Conservation (phyloP, 2,888 invertebrate genomes). For the Sinhomidia bicolor region DNA sequence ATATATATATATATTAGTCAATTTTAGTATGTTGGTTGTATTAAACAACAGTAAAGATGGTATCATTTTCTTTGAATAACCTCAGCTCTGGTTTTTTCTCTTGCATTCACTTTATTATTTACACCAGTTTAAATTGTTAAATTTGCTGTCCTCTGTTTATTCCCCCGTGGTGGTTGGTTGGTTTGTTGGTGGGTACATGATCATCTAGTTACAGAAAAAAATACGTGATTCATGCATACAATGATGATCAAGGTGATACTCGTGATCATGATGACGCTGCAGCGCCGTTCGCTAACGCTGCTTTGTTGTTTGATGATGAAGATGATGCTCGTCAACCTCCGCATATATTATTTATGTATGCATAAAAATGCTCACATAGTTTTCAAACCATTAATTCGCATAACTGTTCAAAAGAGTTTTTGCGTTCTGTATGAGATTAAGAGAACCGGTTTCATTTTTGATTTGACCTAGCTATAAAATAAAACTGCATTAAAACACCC, state of each 20-base stretch:
- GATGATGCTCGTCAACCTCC: background rate
- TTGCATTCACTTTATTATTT: background rate
- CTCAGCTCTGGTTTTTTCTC: background rate
- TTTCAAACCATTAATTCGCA: constrained; percentile 58
- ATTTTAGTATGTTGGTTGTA: too few relatives aligned
- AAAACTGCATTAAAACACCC: constrained; percentile 2
- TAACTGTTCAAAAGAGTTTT: constrained; percentile 58
- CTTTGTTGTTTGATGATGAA: background rate
- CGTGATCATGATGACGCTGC: too few relatives aligned
- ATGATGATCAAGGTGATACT: background rate
- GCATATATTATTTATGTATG: constrained; percentile 51
- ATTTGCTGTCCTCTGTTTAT: background rate
- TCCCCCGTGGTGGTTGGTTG: background rate
- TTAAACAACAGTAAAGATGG: too few relatives aligned
- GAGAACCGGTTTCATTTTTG: constrained; percentile 73
- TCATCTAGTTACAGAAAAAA: too few relatives aligned
- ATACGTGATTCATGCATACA: background rate
- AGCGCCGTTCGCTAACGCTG: too few relatives aligned
- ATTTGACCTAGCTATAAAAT: constrained; percentile 69
- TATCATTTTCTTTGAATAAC: too few relatives aligned
- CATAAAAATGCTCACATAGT: constrained; percentile 22
- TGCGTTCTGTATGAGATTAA: constrained; percentile 52
- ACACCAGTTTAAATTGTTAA: background rate
- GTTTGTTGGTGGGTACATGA: too few relatives aligned
- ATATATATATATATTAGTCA: too few relatives aligned